Conservation (phyloP, 1,140 invertebrate genomes). For the Tribolium castaneum region DNA sequence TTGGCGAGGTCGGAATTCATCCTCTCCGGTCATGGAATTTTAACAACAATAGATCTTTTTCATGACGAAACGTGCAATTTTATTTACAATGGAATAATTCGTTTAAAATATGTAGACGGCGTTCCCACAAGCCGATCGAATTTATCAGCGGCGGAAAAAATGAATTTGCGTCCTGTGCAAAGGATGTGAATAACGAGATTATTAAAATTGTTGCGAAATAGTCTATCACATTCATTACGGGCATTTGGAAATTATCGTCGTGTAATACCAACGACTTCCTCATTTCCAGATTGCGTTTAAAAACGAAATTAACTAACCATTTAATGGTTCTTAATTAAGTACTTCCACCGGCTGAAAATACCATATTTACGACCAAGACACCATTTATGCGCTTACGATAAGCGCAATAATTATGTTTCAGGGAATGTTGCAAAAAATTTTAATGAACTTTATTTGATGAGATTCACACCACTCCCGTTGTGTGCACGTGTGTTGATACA, state of each 20-base stretch:
- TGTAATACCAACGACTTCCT: constrained; percentile 15
- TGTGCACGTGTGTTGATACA: neutral
- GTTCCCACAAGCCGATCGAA: neutral
- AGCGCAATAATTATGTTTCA: constrained; percentile 12
- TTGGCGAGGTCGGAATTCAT: neutral
- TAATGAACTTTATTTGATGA: constrained; percentile 5
- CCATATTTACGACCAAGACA: constrained; percentile 15
- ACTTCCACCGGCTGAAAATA: constrained; percentile 1
- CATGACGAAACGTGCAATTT: neutral
- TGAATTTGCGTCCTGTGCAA: neutral
- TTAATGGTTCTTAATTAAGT: constrained; percentile 33
- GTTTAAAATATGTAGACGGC: neutral
- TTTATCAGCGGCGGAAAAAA: neutral
- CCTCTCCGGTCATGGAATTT: neutral
- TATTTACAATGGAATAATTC: neutral
- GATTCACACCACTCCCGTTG: neutral
- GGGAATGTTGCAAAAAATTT: constrained; percentile 10
- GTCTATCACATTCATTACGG: constrained; percentile 7
- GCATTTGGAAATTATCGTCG: neutral
- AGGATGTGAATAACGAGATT: constrained; percentile 7
- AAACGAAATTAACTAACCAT: constrained; percentile 21
- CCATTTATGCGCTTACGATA: constrained; percentile 7
- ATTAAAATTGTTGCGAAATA: constrained; percentile 4
- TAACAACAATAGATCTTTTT: neutral
- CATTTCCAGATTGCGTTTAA: constrained; percentile 10